Evolutionary conservation across 2,888 invertebrate species (phyloP).

Genomic region (Acanthopleura granulata): DNA sequence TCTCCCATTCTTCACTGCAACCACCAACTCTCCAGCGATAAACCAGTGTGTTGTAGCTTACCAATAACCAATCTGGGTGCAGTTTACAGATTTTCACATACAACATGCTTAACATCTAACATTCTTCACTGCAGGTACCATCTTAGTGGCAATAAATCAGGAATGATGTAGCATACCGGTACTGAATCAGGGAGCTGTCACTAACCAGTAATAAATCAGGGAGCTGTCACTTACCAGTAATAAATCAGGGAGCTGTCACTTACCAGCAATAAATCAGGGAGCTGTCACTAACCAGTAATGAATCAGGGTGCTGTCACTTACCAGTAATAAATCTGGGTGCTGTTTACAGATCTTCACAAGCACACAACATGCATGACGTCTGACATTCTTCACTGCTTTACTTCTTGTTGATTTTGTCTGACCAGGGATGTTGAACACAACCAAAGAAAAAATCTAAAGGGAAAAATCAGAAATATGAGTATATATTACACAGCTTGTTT

Average conservation of each 20-base stretch:
- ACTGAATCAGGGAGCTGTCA: slow-evolving; percentile 85
- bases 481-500: no score
- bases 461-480: slow-evolving; percentile 15
- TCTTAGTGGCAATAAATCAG: slow-evolving; percentile 79
- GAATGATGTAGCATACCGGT: slow-evolving; percentile 75
- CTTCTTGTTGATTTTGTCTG: slow-evolving; percentile 79
- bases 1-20: no score
- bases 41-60: no score
- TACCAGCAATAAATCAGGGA: slow-evolving; percentile 82
- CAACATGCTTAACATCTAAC: no score
- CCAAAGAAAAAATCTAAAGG: slow-evolving; percentile 82
- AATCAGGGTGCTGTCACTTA: slow-evolving; percentile 81
- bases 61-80: no score
- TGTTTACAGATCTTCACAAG: slow-evolving; percentile 91
- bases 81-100: no score
- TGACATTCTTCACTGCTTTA: slow-evolving; percentile 84
- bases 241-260: slow-evolving; percentile 82
- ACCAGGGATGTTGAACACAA: slow-evolving; percentile 80
- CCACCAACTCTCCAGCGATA: no score
- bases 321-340: slow-evolving; percentile 84
- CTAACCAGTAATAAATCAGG: slow-evolving; percentile 81
- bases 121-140: no score
- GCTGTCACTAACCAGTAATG: slow-evolving; percentile 80
- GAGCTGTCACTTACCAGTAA: slow-evolving; percentile 80
- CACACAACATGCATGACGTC: slow-evolving; percentile 89